Conservation (phyloP, 2,888 invertebrate species). For the Cloeon dipterum region DNA sequence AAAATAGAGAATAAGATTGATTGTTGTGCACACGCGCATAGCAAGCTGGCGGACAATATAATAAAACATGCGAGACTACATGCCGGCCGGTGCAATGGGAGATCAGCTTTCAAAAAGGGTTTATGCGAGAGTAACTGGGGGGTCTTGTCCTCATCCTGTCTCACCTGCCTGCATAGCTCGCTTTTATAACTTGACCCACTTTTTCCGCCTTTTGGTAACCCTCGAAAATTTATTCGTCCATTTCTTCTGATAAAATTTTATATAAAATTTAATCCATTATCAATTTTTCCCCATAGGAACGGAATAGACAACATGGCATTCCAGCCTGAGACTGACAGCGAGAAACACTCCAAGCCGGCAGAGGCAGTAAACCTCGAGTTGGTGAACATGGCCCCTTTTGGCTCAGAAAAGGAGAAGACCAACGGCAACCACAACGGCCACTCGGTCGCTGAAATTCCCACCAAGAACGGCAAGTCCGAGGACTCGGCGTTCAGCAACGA, state of each 20-base stretch:
- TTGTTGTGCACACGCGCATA: too few species aligned
- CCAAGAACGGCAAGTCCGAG: slow-evolving; percentile 26
- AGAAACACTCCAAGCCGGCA: slow-evolving; percentile 9
- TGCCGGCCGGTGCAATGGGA: too few species aligned
- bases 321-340: slow-evolving; percentile 1
- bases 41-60: too few species aligned
- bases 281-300: not conserved
- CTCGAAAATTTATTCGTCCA: too few species aligned
- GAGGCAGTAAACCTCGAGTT: slow-evolving; percentile 63
- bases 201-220: too few species aligned
- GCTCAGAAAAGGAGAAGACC: slow-evolving; percentile 13
- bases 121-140: too few species aligned
- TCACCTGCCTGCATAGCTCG: too few species aligned
- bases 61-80: too few species aligned
- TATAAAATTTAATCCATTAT: not conserved
- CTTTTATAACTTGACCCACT: too few species aligned
- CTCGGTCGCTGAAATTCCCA: slow-evolving; percentile 17
- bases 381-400: slow-evolving; percentile 41
- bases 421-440: slow-evolving; percentile 16
- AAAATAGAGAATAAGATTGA: too few species aligned
- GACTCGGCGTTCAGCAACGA: slow-evolving; percentile 28
- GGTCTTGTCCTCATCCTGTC: too few species aligned
- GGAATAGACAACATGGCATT: slow-evolving; percentile 1
- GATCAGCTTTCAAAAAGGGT: too few species aligned
- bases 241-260: not conserved